Evolutionary conservation across 2,797 vertebrate genomes (phyloP).

Genomic region (Lepilemur septentrionalis): DNA sequence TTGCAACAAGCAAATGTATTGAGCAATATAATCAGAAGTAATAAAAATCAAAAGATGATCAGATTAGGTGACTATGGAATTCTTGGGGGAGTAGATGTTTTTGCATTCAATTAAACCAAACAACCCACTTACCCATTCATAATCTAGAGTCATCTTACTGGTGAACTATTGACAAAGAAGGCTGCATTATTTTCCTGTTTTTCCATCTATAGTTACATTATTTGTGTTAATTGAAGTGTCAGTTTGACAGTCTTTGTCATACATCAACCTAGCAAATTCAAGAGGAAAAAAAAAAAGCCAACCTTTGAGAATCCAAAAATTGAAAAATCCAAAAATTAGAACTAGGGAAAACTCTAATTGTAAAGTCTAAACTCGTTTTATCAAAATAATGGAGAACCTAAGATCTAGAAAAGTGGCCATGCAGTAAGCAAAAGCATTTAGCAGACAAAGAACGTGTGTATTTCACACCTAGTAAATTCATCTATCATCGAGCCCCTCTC

Average conservation of each 20-base stretch:
- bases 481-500: too few relatives aligned
- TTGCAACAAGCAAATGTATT: background rate
- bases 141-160: background rate
- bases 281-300: background rate
- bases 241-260: background rate
- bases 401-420: background rate
- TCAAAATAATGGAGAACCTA: background rate
- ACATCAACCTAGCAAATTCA: background rate
- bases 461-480: background rate
- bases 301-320: background rate
- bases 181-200: background rate
- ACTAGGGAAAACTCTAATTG: background rate
- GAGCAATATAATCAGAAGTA: background rate
- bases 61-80: background rate
- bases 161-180: background rate
- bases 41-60: conserved; percentile 33
- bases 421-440: background rate
- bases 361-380: background rate
- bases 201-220: background rate
- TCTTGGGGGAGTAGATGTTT: background rate
- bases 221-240: background rate
- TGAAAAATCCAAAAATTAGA: background rate
- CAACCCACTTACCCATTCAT: background rate
- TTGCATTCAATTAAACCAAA: conserved; percentile 14
- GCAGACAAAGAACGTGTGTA: too few relatives aligned